Evolutionary conservation across 2,797 vertebrate genomes (phyloP).

Genomic region (Sebastes nivosus): DNA sequence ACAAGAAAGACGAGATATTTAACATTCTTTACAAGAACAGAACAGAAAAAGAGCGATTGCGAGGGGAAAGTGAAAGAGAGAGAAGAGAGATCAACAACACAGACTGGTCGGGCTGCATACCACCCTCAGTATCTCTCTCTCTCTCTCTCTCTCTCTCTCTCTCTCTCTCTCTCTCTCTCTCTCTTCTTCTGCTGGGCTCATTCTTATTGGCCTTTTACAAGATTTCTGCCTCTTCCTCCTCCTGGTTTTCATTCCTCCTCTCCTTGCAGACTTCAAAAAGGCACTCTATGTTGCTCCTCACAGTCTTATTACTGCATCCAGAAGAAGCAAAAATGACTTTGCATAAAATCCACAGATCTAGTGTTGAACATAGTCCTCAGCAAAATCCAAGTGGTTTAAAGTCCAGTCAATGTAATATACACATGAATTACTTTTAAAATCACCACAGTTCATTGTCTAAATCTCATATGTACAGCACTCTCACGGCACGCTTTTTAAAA

Average conservation of each 20-base stretch:
- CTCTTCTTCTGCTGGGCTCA: too few species aligned
- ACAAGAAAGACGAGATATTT: constrained; percentile 45
- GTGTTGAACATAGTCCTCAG: constrained; percentile 18
- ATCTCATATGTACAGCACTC: constrained; percentile 58
- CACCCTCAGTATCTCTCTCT: constrained; percentile 17
- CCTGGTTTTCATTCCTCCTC: constrained; percentile 23
- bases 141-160: neutral
- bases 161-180: too few species aligned
- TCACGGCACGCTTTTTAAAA: constrained; percentile 40
- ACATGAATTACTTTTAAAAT: constrained; percentile 42
- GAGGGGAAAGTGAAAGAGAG: neutral
- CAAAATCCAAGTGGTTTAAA: constrained; percentile 56
- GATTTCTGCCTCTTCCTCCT: constrained; percentile 7
- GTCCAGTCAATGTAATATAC: constrained; percentile 54
- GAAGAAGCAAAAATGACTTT: constrained; percentile 25
- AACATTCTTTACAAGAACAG: constrained; percentile 36
- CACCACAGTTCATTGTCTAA: constrained; percentile 49
- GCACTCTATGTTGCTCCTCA: constrained; percentile 6
- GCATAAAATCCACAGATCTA: constrained; percentile 52
- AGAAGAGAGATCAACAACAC: neutral
- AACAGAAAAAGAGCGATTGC: neutral
- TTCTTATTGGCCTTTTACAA: constrained; percentile 33
- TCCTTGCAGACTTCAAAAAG: constrained; percentile 8
- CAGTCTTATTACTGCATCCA: constrained; percentile 27
- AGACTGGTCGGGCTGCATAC: constrained; percentile 52